Conservation (phyloP, 92 coral and sea anemone genomes). For the Epizoanthus illoricatus region DNA sequence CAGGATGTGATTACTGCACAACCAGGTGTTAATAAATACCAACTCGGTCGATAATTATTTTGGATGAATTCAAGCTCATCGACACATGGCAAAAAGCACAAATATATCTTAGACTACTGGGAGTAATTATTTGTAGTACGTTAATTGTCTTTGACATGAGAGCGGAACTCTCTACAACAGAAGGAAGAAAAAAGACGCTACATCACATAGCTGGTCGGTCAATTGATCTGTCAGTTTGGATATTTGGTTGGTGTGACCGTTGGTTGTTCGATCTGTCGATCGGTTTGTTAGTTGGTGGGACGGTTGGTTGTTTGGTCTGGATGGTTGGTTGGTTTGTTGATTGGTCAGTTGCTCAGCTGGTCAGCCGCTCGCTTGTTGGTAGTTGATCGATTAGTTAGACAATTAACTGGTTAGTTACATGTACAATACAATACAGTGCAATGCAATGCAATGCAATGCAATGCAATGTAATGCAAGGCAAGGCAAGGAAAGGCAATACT, state of each 20-base stretch:
- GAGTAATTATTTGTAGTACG: neutral
- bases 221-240: neutral
- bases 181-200: neutral
- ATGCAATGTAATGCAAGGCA: too few relatives aligned
- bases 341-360: neutral
- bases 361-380: neutral
- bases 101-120: neutral
- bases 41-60: neutral
- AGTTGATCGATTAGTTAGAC: neutral
- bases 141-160: neutral
- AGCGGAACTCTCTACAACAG: neutral
- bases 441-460: too few relatives aligned
- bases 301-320: neutral
- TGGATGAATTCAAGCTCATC: neutral
- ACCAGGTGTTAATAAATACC: neutral
- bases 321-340: neutral
- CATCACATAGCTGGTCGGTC: neutral
- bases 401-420: too few relatives aligned
- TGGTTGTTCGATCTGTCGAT: neutral
- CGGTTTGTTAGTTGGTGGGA: too few relatives aligned
- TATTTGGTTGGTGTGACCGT: neutral
- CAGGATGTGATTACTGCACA: slow-evolving; percentile 59
- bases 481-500: too few relatives aligned
- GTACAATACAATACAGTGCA: neutral
- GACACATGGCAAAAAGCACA: neutral